A percentile compares a stretch with the other conserved stretches of the same genome.
These are phyloP conservation scores for Polylopha cassiicola DNA, from an alignment of 2,888 invertebrate genomes.

Conservation along the genomic window DNA sequence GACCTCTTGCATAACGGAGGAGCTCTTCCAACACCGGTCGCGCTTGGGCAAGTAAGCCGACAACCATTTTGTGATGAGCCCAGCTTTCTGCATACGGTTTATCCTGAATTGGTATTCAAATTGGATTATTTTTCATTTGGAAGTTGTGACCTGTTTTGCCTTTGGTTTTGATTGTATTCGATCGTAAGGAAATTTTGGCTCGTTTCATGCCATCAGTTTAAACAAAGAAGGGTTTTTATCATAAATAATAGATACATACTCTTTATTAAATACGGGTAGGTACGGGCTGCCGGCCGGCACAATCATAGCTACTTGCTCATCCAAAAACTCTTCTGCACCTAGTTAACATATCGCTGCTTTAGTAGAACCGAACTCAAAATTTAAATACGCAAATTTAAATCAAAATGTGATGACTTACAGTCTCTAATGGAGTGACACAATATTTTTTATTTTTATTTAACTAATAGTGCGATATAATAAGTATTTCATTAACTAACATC, in stretches of 20 bases:
- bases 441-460: no score
- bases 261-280: slow-evolving; percentile 83
- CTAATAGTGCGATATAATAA: no score
- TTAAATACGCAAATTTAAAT: no score
- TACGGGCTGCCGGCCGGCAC: slow-evolving; percentile 87
- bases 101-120: slow-evolving; percentile 71
- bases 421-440: no score
- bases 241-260: slow-evolving; percentile 74
- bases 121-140: no score
- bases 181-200: no score
- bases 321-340: slow-evolving; percentile 86
- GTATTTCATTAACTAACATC: no score
- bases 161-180: no score
- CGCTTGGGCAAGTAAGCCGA: slow-evolving; percentile 84
- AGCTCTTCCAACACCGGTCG: slow-evolving; percentile 86
- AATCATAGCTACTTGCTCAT: slow-evolving; percentile 87
- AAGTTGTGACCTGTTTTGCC: no score
- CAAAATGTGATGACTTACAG: no score
- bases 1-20: slow-evolving; percentile 82
- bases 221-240: not conserved
- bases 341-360: slow-evolving; percentile 26
- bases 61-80: slow-evolving; percentile 90
- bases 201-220: not conserved
- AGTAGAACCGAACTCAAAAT: no score
- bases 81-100: slow-evolving; percentile 88